Evolutionary conservation across 92 coral and sea anemone species (phyloP).

Genomic region (Bergia puertoricense): DNA sequence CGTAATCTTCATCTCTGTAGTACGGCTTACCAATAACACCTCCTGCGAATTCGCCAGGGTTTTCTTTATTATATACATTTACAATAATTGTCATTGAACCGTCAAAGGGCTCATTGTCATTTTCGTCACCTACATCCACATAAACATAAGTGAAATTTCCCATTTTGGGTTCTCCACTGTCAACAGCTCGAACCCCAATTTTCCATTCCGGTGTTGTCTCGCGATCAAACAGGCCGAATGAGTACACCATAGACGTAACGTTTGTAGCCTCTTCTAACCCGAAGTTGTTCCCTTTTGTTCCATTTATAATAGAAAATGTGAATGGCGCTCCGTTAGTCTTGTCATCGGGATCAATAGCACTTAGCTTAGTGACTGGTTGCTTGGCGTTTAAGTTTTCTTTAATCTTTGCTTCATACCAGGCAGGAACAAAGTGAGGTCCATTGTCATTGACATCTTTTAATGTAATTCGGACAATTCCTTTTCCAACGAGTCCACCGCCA

Average conservation of each 20-base stretch:
- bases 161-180: constrained; percentile 74
- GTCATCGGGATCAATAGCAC: constrained; percentile 90
- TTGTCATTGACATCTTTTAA: constrained; percentile 84
- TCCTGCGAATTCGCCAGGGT: constrained; percentile 69
- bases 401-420: constrained; percentile 77
- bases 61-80: constrained; percentile 65
- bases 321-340: constrained; percentile 80
- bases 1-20: constrained; percentile 78
- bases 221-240: constrained; percentile 70
- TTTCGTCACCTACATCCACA: constrained; percentile 70
- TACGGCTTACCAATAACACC: constrained; percentile 89
- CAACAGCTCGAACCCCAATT: constrained; percentile 64
- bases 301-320: constrained; percentile 57
- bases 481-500: constrained; percentile 83
- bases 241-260: constrained; percentile 55
- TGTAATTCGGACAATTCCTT: constrained; percentile 61
- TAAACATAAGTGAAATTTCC: constrained; percentile 66
- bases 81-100: constrained; percentile 72
- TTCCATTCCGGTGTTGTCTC: constrained; percentile 64
- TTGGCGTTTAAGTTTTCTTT: constrained; percentile 60
- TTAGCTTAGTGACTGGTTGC: constrained; percentile 68
- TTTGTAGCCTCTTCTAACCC: constrained; percentile 52
- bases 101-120: constrained; percentile 79
- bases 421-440: constrained; percentile 91
- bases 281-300: constrained; percentile 49